Percentiles rank a stretch among this genome's conserved stretches.
Evolutionary conservation across 2,113 vertebrate species (phyloP).

Genomic region (Cervus canadensis): DNA sequence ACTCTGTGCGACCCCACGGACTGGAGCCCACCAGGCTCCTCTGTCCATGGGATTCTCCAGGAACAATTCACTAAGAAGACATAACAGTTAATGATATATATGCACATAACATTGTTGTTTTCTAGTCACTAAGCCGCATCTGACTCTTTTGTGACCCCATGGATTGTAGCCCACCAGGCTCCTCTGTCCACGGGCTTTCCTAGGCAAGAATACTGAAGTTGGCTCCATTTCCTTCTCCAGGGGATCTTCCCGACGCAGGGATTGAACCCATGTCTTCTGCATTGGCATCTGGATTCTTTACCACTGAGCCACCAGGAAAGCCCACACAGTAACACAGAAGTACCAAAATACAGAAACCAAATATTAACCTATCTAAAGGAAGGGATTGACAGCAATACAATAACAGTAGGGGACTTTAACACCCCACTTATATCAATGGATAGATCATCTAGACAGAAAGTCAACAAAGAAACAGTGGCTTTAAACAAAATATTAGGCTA

Average conservation of each 20-base stretch:
- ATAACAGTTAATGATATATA: not conserved
- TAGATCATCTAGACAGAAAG: not conserved
- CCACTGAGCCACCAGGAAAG: not conserved
- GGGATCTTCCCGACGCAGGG: not conserved
- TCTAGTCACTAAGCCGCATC: accelerated
- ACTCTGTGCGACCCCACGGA: too few relatives aligned
- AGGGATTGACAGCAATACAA: not conserved
- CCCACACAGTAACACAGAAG: not conserved
- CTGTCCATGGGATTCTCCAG: not conserved
- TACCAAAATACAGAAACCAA: not conserved
- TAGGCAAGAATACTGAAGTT: not conserved
- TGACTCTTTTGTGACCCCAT: not conserved
- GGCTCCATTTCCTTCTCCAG: not conserved
- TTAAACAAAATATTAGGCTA: not conserved
- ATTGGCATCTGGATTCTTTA: not conserved
- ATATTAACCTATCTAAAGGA: not conserved
- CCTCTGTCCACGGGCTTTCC: not conserved
- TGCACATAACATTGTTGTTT: not conserved
- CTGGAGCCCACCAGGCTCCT: not conserved
- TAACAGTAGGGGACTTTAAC: not conserved
- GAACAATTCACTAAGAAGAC: not conserved
- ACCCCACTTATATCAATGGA: not conserved
- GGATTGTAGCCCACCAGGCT: not conserved
- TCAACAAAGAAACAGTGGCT: not conserved
- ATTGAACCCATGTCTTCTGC: not conserved